Base-by-base conservation (phyloP, 1,140 invertebrate genomes). In the Zaprionus gabonicus region DNA sequence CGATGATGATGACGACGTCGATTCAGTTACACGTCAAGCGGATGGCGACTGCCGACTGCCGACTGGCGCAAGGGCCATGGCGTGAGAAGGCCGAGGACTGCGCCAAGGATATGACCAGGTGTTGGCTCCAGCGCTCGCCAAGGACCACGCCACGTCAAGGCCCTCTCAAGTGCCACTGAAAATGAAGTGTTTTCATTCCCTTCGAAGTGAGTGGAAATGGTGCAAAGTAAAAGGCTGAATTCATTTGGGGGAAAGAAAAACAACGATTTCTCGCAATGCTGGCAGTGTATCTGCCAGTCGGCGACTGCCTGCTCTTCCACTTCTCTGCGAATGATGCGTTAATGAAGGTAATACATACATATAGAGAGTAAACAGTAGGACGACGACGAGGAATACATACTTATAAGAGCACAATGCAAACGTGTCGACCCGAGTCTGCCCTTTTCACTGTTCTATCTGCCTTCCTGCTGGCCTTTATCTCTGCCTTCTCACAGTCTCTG, bases 321-420 rank as follows among this genome's bases (percentile, higher is more conserved):
- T 59, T 13, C 25, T 41, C 56, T 67, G 23, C 73, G 74, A 87
- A 83, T 88, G 83, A 87, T 88, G 80, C 83, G 81, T 87, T 87
- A 86, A 86, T 86, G 83, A 86, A 77, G 80, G 77, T 67, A 67
- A 69, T 66, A 69, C 71, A 75, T 59, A 71, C 62, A 71, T 58
- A 66, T 56, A 74, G 71, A 64, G 70, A 76, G 82, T 79, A 85
- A 85, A 85, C 82, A 82, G 69, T 69, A 31, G 65, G 46, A 56
- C 59, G 75, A 79, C 75, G 73, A 70, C 69, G 82, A 34, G 31
- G 9, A 80, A 87, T 76, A 85, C 70, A 81, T 65, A 65, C 71
- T 56, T 71, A 87, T 80, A 75, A 56, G 49, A 56, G 49, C 66
- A 53, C 60, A 57, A 68, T 59, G 62, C 38, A 36, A 62, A 69